Evolutionary conservation across 2,888 invertebrate genomes (phyloP), one percentile per base, ranked within the genome.

Genomic region (Pristionchus entomophagus): DNA sequence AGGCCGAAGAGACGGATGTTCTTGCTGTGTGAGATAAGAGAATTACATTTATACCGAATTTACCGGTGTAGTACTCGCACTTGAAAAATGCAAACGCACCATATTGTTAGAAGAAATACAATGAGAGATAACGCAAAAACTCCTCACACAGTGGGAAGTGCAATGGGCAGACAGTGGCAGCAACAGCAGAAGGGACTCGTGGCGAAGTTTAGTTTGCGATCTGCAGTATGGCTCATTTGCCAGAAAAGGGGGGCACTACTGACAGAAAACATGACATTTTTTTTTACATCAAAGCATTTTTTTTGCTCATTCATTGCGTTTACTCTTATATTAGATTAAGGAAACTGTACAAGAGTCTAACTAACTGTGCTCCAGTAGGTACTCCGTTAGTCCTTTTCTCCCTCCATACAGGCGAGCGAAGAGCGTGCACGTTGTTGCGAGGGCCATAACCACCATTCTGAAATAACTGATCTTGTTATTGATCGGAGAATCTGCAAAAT

Each of bases 1-100:
- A 84, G 83, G 10, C 45, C 29, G 45, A 84, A 26, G 45, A 84
- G 83, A 45, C 83, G 83, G 32, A 84, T 35, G 65, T 84, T 84
- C 22, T 59, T 49, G 0, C 83, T 84, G 83, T 14, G 49, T 29
- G 4, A 29, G 8, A 41, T 19, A 38, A 77, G 10, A 77, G 10
- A 38, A 77, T 77, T 56, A 49, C 49, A 49, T 8, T 8, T 29
- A 73, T 35, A 38, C 8, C 22, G 10, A 10, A 35, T n/a, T n/a
- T n/a, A n/a, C n/a, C n/a, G n/a, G n/a, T n/a, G n/a, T n/a, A n/a
- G n/a, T n/a, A n/a, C n/a, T n/a, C n/a, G n/a, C n/a, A n/a, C n/a
- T n/a, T n/a, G n/a, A 35, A 73, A 29, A n/a, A n/a, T n/a, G n/a
- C n/a, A n/a, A n/a, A n/a, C n/a, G n/a, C n/a, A n/a, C n/a, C n/a